Percentiles rank a stretch among this genome's conserved stretches.
Evolutionary conservation across 2,797 vertebrate species (phyloP).

Genomic region (Kryptopterus vitreolus): DNA sequence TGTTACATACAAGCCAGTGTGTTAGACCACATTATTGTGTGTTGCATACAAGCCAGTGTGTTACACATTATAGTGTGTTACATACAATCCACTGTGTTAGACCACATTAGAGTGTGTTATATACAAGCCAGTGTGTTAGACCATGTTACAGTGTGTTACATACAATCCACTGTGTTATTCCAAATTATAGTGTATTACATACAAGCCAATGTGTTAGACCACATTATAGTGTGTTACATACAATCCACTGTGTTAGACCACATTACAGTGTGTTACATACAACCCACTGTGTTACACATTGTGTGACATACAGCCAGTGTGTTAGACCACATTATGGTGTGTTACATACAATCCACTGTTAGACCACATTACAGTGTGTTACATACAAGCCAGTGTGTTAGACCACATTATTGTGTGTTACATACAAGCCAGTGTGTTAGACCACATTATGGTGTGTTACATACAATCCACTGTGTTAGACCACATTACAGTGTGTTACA

Average conservation of each 20-base stretch:
- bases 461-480: background rate
- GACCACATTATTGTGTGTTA: background rate
- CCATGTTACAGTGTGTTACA: too few relatives aligned
- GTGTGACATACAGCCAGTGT: too few relatives aligned
- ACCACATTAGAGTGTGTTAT: background rate
- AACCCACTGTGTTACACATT: background rate
- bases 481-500: background rate
- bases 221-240: background rate
- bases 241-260: background rate
- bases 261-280: background rate
- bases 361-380: background rate
- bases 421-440: background rate
- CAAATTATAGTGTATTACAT: background rate
- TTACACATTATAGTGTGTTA: background rate
- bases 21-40: background rate
- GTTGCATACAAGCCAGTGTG: background rate
- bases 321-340: background rate
- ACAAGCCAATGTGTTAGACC: background rate
- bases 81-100: background rate
- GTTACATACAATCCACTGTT: background rate
- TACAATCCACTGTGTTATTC: background rate
- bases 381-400: background rate
- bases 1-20: too few relatives aligned
- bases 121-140: background rate
- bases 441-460: background rate